Base-by-base conservation (phyloP, 1,140 invertebrate genomes). In the Wasmannia auropunctata region DNA sequence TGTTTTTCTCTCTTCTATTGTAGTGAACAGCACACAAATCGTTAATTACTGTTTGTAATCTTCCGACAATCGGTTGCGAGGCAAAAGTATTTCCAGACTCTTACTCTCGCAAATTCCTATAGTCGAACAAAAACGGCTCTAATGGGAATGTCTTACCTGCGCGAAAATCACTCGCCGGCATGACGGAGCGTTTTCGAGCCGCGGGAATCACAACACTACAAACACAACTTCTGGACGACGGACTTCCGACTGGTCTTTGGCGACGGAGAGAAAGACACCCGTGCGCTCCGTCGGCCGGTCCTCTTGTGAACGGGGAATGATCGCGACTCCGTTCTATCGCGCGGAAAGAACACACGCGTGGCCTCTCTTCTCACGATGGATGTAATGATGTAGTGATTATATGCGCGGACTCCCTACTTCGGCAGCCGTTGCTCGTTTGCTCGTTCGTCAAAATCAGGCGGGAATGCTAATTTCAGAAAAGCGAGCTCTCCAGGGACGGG, bases 301-400 rank as follows among this genome's bases (percentile, higher is more conserved):
- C 69, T 65, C 87, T 81, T 87, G 56, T 87, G 81, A 85, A 72
- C 75, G 16, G 16, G 0, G 54, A 76, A 16, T 72, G 80, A 79
- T 80, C 79, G 72, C 34, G 74, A 89, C 85, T 62, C 74, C 49
- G 22, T 79, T 88, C 83, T 87, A 69, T 90, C 88, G 76, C 40
- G 58, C n/a, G n/a, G n/a, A n/a, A n/a, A n/a, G 51, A 37, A 14
- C 14, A 43, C 19, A 37, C 84, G 81, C 70, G 70, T 89, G 77
- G 63, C 31, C 51, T 34, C 77, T 49, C 34, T 28, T 37, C 40
- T 11, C 31, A 46, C 72, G 69, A 83, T 83, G 74, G 69, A 83
- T 83, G 74, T 85, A 88, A 79, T 46, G n/a, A 16, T 34, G 0
- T 46, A 16, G n/a, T 43, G 11, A 37, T 25, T 67, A 34, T n/a